A percentile compares a stretch with the other conserved stretches of the same genome.
Evolutionary conservation across 2,888 invertebrate species (phyloP).

Genomic region (Lingula anatina): DNA sequence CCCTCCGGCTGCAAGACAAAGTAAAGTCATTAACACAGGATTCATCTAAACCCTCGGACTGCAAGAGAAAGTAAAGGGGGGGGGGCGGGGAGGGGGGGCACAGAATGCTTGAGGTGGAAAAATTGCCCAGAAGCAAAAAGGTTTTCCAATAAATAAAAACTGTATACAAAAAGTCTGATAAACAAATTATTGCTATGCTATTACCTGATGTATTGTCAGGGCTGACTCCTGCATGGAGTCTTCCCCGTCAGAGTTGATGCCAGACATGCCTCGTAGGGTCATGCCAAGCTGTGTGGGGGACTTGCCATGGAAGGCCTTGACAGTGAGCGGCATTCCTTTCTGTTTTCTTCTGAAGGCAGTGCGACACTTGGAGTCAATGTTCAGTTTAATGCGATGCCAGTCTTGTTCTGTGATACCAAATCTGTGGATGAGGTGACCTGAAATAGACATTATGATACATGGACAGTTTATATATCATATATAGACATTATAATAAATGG

Average conservation of each 20-base stretch:
- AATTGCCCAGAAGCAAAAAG: too few species aligned
- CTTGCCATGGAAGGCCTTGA: constrained; percentile 48
- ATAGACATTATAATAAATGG: neutral
- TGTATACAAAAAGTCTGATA: too few species aligned
- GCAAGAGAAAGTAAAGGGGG: too few species aligned
- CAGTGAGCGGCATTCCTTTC: constrained; percentile 45
- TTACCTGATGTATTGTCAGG: constrained; percentile 33
- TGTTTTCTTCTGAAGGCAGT: constrained; percentile 52
- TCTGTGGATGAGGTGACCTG: constrained; percentile 55
- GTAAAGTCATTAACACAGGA: too few species aligned
- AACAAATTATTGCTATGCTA: neutral
- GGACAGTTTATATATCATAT: neutral
- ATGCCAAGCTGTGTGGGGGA: neutral
- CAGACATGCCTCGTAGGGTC: neutral
- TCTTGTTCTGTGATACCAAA: constrained; percentile 56
- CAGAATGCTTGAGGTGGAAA: too few species aligned
- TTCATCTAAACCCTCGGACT: constrained; percentile 14
- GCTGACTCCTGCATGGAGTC: constrained; percentile 23
- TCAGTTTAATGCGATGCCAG: constrained; percentile 57
- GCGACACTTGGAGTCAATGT: constrained; percentile 58
- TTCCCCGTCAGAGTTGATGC: constrained; percentile 15
- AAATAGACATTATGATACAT: constrained; percentile 7
- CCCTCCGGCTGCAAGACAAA: too few species aligned
- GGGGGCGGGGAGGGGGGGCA: too few species aligned
- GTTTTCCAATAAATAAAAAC: too few species aligned